Base-by-base conservation (phyloP, 1,140 invertebrate species). In the Leptinotarsa texana region DNA sequence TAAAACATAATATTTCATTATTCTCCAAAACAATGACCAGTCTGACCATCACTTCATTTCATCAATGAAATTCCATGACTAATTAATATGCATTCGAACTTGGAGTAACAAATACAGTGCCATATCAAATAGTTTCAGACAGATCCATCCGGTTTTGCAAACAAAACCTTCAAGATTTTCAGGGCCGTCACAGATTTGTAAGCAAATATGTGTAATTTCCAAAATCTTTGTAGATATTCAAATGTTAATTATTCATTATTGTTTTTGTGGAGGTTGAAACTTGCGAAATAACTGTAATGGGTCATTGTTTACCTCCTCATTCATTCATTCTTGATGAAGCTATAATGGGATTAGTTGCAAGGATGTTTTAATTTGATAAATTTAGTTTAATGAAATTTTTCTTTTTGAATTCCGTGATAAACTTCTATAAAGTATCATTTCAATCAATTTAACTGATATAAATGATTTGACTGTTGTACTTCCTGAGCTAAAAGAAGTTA, bases 161-260 rank as follows among this genome's bases (percentile, higher is more conserved):
- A 57, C 27, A 42, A 57, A 57, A 57, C 51, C 51, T 57, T 57
- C 51, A 6, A 17, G 51, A 17, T 57, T 57, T 57, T 57, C 51
- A 57, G 51, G 51, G 51, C 51, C 51, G 51, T 57, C 51, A 57
- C 51, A 57, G 51, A 18, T 17, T 57, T 57, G 51, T 17, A 57
- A 18, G 13, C 51, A 57, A 57, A 57, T 57, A 57, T 57, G 51
- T 57, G 51, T 57, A 57, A 57, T 57, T 57, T 57, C n/a, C n/a
- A 15, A 18, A 57, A 57, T 17, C 51, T 18, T 57, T 18, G 15
- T 57, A 17, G 51, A 57, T 57, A 57, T 57, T 57, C 51, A 4
- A 57, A 57, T 17, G 51, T n/a, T 57, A 57, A 57, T 57, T 57
- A 57, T 57, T 57, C 51, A 57, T 5, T 57, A 57, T 57, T 57